Evolutionary conservation across 1,140 invertebrate species (phyloP).

Genomic region (roundworm (Caenorhabditis elegans)): DNA sequence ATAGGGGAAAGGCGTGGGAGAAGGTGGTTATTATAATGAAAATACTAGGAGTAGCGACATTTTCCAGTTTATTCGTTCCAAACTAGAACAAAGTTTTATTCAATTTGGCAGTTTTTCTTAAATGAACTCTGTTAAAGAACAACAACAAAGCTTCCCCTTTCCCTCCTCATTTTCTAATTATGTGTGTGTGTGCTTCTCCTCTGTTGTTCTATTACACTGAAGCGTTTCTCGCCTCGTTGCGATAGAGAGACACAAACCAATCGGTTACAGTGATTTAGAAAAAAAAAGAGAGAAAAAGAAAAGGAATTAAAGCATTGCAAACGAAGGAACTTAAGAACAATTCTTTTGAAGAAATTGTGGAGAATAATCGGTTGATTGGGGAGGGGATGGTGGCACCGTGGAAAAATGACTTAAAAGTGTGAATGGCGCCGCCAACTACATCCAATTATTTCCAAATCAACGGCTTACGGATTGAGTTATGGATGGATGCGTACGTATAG

Average conservation of each 20-base stretch:
- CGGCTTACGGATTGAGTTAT: constrained; percentile 30
- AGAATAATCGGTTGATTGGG: background rate
- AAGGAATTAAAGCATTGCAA: background rate
- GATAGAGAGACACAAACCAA: background rate
- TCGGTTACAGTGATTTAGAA: background rate
- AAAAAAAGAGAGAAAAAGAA: background rate
- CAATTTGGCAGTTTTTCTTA: background rate
- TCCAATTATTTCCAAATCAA: constrained; percentile 31
- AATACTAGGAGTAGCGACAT: background rate
- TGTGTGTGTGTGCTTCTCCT: constrained; percentile 20
- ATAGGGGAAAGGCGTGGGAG: background rate
- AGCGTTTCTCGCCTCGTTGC: background rate
- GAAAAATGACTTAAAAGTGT: constrained; percentile 14
- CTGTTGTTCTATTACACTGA: constrained; percentile 24
- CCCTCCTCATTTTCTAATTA: background rate
- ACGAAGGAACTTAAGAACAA: background rate
- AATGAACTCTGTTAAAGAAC: background rate
- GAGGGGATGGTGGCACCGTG: background rate
- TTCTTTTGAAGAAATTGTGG: background rate
- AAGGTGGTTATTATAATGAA: background rate
- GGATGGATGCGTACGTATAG: background rate
- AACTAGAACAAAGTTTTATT: background rate
- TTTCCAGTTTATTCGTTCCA: background rate
- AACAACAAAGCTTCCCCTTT: background rate
- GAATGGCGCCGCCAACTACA: background rate